phyloP scores from a whole-genome alignment of 1,140 invertebrate species.

The Rhopalosiphum padi region DNA sequence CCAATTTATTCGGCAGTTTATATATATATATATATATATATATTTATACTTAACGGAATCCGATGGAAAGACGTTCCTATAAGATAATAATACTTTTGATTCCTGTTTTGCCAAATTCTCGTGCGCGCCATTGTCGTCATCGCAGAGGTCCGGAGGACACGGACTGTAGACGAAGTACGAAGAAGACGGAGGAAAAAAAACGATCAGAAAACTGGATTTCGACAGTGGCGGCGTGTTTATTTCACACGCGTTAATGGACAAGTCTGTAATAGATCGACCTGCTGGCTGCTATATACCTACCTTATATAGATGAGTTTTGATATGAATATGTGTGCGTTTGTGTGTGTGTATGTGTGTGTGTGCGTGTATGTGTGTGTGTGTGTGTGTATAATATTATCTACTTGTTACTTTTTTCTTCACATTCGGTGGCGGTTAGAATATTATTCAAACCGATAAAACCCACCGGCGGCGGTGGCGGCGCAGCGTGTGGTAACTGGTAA shows the following conservation, averaged over 20 bases:
- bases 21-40: neutral
- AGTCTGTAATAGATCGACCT: neutral
- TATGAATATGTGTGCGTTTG: neutral
- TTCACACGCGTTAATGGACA: constrained; percentile 39
- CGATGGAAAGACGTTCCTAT: constrained; percentile 25
- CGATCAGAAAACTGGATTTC: constrained; percentile 40
- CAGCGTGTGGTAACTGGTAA: constrained; percentile 18
- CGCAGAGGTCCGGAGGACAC: neutral
- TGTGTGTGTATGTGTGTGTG: no score
- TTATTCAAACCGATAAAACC: constrained; percentile 20
- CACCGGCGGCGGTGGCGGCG: neutral
- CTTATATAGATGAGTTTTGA: neutral
- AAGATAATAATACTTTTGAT: constrained; percentile 22
- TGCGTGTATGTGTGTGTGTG: neutral
- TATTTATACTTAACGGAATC: constrained; percentile 23
- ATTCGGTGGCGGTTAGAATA: constrained; percentile 27
- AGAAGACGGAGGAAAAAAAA: neutral
- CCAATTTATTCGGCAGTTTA: constrained; percentile 27
- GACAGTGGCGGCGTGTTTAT: constrained; percentile 24
- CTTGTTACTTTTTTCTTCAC: neutral
- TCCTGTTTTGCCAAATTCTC: constrained; percentile 50
- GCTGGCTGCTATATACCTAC: neutral
- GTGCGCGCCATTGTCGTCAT: neutral
- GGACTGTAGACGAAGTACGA: neutral
- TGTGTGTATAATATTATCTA: neutral